These are phyloP conservation scores for Scophthalmus maximus DNA, from an alignment of 2,113 vertebrate species.

Conservation along the genomic window DNA sequence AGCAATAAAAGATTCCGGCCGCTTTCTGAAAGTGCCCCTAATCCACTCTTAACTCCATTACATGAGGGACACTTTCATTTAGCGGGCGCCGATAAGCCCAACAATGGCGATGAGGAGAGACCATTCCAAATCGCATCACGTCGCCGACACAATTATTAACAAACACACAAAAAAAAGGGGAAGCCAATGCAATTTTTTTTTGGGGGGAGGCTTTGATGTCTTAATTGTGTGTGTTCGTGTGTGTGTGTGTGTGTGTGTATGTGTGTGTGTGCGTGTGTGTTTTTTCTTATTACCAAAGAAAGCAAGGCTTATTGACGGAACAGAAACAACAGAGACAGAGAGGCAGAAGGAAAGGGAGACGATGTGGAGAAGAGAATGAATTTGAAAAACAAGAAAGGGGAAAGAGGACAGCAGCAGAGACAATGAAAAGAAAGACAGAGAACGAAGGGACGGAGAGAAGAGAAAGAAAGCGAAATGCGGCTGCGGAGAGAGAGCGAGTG, in stretches of 20 bases:
- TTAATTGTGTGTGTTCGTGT: slow-evolving; percentile 67
- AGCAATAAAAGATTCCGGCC: slow-evolving; percentile 61
- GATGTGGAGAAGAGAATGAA: slow-evolving; percentile 47
- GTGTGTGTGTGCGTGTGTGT: slow-evolving; percentile 2
- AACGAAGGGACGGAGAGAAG: slow-evolving; percentile 33
- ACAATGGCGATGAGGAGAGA: slow-evolving; percentile 50
- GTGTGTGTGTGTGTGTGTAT: slow-evolving; percentile 2
- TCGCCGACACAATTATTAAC: slow-evolving; percentile 55
- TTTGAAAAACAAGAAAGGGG: slow-evolving; percentile 17
- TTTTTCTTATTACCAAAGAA: slow-evolving; percentile 55
- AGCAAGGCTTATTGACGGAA: slow-evolving; percentile 69
- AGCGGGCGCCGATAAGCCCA: slow-evolving; percentile 53
- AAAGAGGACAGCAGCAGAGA: background rate
- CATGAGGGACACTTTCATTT: slow-evolving; percentile 63
- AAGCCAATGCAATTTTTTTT: slow-evolving; percentile 52
- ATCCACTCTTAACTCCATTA: slow-evolving; percentile 66
- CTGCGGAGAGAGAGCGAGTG: slow-evolving; percentile 33
- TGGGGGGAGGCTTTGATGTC: slow-evolving; percentile 78
- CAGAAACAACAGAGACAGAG: slow-evolving; percentile 44
- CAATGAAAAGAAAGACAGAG: slow-evolving; percentile 15
- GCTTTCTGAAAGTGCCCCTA: slow-evolving; percentile 58
- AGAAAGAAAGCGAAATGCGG: too few relatives aligned
- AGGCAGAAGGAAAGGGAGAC: slow-evolving; percentile 42
- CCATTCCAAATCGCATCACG: slow-evolving; percentile 40
- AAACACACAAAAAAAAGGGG: slow-evolving; percentile 61